phyloP scores from a whole-genome alignment of 2,113 vertebrate genomes.

The Calyptomena viridis region DNA sequence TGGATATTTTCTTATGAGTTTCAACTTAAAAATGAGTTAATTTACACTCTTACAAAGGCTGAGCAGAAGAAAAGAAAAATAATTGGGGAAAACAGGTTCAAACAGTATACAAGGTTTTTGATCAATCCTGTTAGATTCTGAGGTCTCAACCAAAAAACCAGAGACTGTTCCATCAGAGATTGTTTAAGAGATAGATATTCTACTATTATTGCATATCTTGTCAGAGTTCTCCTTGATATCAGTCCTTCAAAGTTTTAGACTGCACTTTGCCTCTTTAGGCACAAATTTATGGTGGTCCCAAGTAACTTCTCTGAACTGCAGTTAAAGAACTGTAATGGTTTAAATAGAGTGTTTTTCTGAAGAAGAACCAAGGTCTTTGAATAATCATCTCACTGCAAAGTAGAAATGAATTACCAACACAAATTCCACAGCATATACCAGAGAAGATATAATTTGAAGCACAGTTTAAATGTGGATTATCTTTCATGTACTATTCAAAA shows the following conservation, averaged over 20 bases:
- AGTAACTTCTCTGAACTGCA: neutral
- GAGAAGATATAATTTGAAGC: neutral
- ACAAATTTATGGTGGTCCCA: neutral
- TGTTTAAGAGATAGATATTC: neutral
- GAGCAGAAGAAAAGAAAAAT: neutral
- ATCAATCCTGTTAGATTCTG: neutral
- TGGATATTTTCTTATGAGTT: neutral
- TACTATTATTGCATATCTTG: neutral
- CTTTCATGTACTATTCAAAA: neutral
- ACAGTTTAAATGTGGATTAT: neutral
- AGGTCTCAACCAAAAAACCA: neutral
- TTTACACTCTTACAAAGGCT: neutral
- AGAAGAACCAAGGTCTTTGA: neutral
- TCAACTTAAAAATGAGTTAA: neutral
- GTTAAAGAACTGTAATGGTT: neutral
- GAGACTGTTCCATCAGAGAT: neutral
- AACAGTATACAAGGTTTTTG: neutral
- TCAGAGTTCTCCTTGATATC: neutral
- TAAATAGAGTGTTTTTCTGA: neutral
- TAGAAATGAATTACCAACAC: neutral
- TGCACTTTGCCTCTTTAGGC: neutral
- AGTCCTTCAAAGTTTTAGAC: neutral
- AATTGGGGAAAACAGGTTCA: neutral
- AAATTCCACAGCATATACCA: neutral
- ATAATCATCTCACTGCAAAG: neutral